phyloP scores from a whole-genome alignment of 64 coral and sea anemone species.

The Hydrozoanthus tunicans region DNA sequence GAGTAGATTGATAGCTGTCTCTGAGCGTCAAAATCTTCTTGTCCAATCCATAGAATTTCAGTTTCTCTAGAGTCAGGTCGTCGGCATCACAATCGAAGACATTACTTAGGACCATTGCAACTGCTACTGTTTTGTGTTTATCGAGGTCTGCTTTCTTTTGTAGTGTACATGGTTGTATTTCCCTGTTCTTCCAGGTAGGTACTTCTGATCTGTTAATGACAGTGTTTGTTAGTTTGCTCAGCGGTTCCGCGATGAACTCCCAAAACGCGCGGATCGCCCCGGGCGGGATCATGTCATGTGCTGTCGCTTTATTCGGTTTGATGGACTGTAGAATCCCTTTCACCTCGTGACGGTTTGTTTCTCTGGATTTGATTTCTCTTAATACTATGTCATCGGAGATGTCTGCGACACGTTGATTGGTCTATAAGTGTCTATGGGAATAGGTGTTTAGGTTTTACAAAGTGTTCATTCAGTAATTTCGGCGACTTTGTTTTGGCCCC shows the following conservation, averaged over 20 bases:
- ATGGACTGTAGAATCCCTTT: neutral
- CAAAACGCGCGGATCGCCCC: neutral
- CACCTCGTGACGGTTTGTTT: neutral
- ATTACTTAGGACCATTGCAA: conserved; percentile 57
- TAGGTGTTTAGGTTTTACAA: neutral
- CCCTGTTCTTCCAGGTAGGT: neutral
- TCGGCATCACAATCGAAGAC: neutral
- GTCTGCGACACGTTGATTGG: neutral
- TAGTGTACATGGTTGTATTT: conserved; percentile 5
- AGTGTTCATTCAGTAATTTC: neutral
- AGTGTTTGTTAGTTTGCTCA: neutral
- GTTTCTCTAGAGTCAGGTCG: neutral
- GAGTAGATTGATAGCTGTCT: conserved; percentile 13
- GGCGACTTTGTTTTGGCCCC: neutral
- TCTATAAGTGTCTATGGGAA: neutral
- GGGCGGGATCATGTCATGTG: neutral
- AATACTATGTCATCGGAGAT: neutral
- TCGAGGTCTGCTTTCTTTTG: conserved; percentile 42
- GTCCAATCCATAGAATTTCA: neutral
- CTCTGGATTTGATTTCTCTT: neutral
- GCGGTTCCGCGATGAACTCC: neutral
- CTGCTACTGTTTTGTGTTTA: conserved; percentile 45
- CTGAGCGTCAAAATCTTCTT: conserved; percentile 12
- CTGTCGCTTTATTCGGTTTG: neutral
- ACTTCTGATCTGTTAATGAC: neutral